Evolutionary conservation across 2,888 invertebrate species (phyloP).

Genomic region (Diarsia mendica): DNA sequence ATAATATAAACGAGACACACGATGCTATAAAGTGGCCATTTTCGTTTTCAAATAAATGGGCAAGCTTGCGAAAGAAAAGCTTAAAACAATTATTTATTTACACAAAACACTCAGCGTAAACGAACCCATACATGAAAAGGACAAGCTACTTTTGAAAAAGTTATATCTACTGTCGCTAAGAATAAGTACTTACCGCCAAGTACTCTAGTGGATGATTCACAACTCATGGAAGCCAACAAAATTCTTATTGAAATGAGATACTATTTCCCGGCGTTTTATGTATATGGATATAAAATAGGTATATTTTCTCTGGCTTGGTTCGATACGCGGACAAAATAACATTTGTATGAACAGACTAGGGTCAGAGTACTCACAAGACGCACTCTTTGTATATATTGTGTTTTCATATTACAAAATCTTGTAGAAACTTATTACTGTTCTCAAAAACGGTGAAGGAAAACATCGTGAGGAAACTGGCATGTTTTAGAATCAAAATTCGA

Average conservation of each 20-base stretch:
- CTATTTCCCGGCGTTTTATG: constrained; percentile 44
- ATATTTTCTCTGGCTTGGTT: constrained; percentile 42
- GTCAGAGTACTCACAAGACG: constrained; percentile 20
- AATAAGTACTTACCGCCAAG: constrained; percentile 12
- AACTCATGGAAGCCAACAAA: constrained; percentile 37
- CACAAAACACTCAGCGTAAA: constrained; percentile 18
- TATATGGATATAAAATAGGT: constrained; percentile 46
- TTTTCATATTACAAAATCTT: constrained; percentile 33
- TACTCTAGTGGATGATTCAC: constrained; percentile 33
- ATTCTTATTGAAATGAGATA: constrained; percentile 60
- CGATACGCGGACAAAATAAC: constrained; percentile 52
- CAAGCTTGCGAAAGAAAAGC: constrained; percentile 30
- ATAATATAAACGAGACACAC: constrained; percentile 9
- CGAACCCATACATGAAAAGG: constrained; percentile 14
- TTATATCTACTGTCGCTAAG: not conserved
- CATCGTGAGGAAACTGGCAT: no score
- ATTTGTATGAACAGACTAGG: constrained; percentile 43
- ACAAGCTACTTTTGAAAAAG: constrained; percentile 18
- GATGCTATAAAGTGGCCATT: not conserved
- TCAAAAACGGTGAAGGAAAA: no score
- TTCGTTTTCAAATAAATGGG: constrained; percentile 6
- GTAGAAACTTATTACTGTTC: not conserved
- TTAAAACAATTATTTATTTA: constrained; percentile 41
- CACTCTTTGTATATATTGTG: constrained; percentile 18
- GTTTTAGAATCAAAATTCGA: no score